Percentiles rank a stretch among this genome's conserved stretches.
These are phyloP conservation scores for Proisotoma minuta DNA, from an alignment of 2,888 invertebrate species.

Conservation along the genomic window DNA sequence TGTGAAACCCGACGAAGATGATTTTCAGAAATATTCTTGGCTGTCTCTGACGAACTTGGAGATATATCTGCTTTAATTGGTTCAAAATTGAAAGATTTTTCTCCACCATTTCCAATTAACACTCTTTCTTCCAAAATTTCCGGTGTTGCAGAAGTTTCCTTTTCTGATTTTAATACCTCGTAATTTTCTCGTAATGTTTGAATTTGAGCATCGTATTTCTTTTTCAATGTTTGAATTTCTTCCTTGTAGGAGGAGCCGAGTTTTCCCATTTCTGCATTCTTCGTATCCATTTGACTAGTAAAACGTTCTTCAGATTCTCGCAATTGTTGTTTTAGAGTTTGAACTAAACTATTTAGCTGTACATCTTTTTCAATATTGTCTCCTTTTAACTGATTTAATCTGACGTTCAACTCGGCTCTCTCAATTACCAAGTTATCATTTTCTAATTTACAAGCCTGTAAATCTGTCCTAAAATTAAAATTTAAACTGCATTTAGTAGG, in stretches of 20 bases:
- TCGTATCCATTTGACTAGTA: slow-evolving; percentile 23
- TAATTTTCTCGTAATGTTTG: slow-evolving; percentile 36
- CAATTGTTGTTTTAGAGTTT: slow-evolving; percentile 31
- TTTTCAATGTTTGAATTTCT: slow-evolving; percentile 30
- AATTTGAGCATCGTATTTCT: slow-evolving; percentile 35
- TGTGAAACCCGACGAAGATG: slow-evolving; percentile 20
- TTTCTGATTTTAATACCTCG: slow-evolving; percentile 10
- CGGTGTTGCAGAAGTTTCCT: not conserved
- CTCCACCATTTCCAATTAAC: no score
- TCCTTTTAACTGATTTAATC: slow-evolving; percentile 38
- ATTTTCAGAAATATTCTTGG: not conserved
- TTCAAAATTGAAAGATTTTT: not conserved
- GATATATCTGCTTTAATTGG: not conserved
- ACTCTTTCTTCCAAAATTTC: not conserved
- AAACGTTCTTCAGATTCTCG: slow-evolving; percentile 34
- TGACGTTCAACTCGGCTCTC: slow-evolving; percentile 33
- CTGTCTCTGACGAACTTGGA: not conserved
- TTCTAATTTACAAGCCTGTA: slow-evolving; percentile 41
- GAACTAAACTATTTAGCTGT: slow-evolving; percentile 33
- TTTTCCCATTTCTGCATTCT: slow-evolving; percentile 23
- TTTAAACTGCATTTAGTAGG: not conserved
- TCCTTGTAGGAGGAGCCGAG: not conserved
- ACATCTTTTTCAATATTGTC: slow-evolving; percentile 43
- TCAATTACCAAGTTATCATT: slow-evolving; percentile 43
- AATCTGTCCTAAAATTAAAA: slow-evolving; percentile 33